A percentile compares a stretch with the other conserved stretches of the same genome.
Evolutionary conservation across 2,113 vertebrate genomes (phyloP).

Genomic region (Melanostigma gelatinosum): DNA sequence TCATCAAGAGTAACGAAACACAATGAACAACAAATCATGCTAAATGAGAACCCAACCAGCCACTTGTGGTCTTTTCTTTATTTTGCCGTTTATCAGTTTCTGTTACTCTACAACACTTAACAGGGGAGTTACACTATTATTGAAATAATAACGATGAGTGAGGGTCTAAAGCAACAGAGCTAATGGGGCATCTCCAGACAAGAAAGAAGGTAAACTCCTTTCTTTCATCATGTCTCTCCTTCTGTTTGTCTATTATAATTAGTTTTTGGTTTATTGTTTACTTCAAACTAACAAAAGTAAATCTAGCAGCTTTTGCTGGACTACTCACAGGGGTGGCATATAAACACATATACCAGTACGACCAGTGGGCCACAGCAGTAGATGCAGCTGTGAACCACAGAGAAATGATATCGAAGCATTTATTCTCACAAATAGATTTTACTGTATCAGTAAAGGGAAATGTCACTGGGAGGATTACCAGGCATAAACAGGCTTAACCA

Average conservation of each 20-base stretch:
- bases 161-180: not conserved
- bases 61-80: conserved; percentile 1
- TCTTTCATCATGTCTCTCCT: not conserved
- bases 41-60: conserved; percentile 4
- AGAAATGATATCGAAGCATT: too few relatives aligned
- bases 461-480: conserved; percentile 10
- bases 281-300: too few relatives aligned
- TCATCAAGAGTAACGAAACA: not conserved
- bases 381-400: too few relatives aligned
- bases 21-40: not conserved
- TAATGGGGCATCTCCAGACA: conserved; percentile 15
- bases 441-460: not conserved
- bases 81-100: conserved; percentile 2
- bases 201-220: not conserved
- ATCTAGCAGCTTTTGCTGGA: too few relatives aligned
- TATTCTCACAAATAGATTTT: not conserved
- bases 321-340: too few relatives aligned
- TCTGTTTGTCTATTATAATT: not conserved
- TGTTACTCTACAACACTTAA: not conserved
- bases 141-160: conserved; percentile 24
- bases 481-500: conserved; percentile 15
- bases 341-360: too few relatives aligned
- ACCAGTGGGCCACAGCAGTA: too few relatives aligned
- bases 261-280: too few relatives aligned
- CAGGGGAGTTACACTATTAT: conserved; percentile 11